These are phyloP conservation scores for Scrobipalpa atriplicella DNA, from an alignment of 2,888 invertebrate genomes.

Conservation along the genomic window DNA sequence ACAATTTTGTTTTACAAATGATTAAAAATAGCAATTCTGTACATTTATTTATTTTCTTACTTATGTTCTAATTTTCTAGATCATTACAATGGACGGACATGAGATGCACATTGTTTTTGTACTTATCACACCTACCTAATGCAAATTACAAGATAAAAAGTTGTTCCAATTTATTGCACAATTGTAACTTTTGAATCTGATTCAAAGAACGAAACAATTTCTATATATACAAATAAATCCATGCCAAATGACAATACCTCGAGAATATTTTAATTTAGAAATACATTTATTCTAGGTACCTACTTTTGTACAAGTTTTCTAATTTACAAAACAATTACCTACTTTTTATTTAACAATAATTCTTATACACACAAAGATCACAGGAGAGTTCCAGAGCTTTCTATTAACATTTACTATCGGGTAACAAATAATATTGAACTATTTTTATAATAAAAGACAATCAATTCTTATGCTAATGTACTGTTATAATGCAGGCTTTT, in stretches of 20 bases:
- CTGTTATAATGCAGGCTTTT: conserved; percentile 79
- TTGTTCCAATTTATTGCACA: conserved; percentile 16
- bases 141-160: not conserved
- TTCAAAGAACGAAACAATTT: not conserved
- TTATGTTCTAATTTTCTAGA: conserved; percentile 2
- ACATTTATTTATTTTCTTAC: conserved; percentile 5
- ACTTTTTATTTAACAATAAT: conserved; percentile 56
- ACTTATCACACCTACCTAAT: not conserved
- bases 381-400: conserved; percentile 81
- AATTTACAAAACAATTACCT: conserved; percentile 26
- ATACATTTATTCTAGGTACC: not conserved
- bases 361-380: conserved; percentile 75
- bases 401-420: conserved; percentile 51
- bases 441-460: conserved; percentile 36
- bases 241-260: conserved; percentile 43
- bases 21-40: conserved; percentile 20
- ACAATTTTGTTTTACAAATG: conserved; percentile 24
- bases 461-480: conserved; percentile 46
- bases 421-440: conserved; percentile 57
- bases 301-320: conserved; percentile 47
- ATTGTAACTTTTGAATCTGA: not conserved
- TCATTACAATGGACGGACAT: not conserved
- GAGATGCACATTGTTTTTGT: not conserved
- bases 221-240: not conserved
- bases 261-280: conserved; percentile 30